Percentiles rank a stretch among this genome's conserved stretches.
Conservation (phyloP, 2,888 invertebrate genomes). For the Invenusta paracnida region DNA sequence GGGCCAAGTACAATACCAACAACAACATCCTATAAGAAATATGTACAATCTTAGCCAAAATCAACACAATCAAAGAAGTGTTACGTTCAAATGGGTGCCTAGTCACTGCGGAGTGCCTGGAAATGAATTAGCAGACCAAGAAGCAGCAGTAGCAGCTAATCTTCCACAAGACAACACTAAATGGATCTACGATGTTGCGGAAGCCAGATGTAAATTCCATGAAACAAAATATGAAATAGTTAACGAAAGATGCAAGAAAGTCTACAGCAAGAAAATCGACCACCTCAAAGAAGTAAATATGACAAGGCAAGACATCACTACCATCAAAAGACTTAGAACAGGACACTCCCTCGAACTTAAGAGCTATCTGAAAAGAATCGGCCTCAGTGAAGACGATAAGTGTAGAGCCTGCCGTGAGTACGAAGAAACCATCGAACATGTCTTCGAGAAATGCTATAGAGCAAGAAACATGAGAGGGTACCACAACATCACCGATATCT, state of each 20-base stretch:
- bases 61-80: background rate
- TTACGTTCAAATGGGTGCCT: background rate
- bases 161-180: background rate
- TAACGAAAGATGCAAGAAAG: background rate
- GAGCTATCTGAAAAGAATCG: background rate
- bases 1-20: background rate
- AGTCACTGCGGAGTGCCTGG: background rate
- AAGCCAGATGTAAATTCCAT: background rate
- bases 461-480: no score
- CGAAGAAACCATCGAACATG: background rate
- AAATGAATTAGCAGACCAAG: background rate
- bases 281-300: background rate
- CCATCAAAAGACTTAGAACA: background rate
- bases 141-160: background rate
- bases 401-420: background rate
- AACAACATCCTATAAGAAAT: background rate
- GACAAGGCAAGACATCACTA: background rate
- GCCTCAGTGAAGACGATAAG: background rate
- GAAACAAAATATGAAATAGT: background rate
- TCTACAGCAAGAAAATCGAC: background rate
- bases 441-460: no score
- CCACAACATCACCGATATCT: no score
- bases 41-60: background rate
- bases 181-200: background rate
- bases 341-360: background rate